Evolutionary conservation across 2,113 vertebrate species (phyloP).

Genomic region (Brachyhypopomus gauderio): DNA sequence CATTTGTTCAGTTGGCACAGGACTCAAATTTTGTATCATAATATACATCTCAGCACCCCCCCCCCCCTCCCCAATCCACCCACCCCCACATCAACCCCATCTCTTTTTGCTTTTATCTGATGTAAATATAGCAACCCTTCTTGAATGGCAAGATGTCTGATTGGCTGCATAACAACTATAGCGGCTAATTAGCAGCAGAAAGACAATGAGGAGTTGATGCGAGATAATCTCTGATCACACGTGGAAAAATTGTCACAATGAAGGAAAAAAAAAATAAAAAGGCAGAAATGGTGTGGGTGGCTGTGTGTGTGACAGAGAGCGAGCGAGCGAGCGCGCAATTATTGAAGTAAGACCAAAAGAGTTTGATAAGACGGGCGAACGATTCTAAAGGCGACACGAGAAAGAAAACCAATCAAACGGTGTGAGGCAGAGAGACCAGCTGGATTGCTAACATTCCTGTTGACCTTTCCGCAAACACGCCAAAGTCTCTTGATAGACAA

Average conservation of each 20-base stretch:
- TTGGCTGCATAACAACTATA: conserved; percentile 71
- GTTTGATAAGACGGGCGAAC: conserved; percentile 43
- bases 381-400: conserved; percentile 13
- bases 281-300: conserved; percentile 29
- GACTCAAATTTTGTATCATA: conserved; percentile 34
- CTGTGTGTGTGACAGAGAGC: conserved; percentile 23
- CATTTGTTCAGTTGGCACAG: conserved; percentile 51
- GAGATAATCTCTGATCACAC: conserved; percentile 61
- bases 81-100: conserved; percentile 7
- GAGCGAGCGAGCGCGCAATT: conserved; percentile 36
- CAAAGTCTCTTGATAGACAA: no score
- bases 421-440: neutral
- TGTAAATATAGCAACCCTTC: conserved; percentile 69
- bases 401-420: neutral
- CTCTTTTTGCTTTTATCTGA: conserved; percentile 60
- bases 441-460: neutral
- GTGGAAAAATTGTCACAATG: conserved; percentile 40
- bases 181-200: conserved; percentile 74
- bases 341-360: conserved; percentile 44
- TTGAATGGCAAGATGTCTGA: conserved; percentile 69
- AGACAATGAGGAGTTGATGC: conserved; percentile 66
- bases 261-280: neutral
- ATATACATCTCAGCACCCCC: conserved; percentile 40
- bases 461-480: no score
- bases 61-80: no score